These are phyloP conservation scores for Mongoloraphidia duomilia DNA, from an alignment of 2,888 invertebrate species.

Conservation along the genomic window DNA sequence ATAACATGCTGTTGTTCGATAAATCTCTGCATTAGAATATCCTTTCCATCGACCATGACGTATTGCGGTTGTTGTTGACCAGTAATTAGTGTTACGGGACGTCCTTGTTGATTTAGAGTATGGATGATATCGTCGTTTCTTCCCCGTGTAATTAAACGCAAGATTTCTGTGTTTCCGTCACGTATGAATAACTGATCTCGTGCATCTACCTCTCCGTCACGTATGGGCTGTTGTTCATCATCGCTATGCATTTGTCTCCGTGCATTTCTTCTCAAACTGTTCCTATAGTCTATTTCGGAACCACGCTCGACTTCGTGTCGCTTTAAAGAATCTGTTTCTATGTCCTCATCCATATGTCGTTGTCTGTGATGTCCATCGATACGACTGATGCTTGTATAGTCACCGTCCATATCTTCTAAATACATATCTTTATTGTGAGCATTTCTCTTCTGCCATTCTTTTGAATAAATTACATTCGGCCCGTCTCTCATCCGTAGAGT, in stretches of 20 bases:
- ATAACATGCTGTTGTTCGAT: conserved; percentile 55
- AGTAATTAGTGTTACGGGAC: conserved; percentile 37
- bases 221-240: conserved; percentile 16
- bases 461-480: conserved; percentile 39
- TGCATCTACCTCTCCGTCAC: conserved; percentile 27
- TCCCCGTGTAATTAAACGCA: conserved; percentile 62
- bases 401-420: conserved; percentile 43
- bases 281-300: conserved; percentile 42
- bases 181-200: conserved; percentile 66
- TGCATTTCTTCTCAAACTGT: conserved; percentile 24
- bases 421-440: conserved; percentile 33
- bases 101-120: conserved; percentile 34
- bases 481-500: conserved; percentile 29
- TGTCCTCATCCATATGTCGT: conserved; percentile 31
- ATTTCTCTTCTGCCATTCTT: conserved; percentile 33
- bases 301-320: conserved; percentile 66
- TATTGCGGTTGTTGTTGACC: conserved; percentile 41
- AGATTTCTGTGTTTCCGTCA: conserved; percentile 73
- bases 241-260: conserved; percentile 24
- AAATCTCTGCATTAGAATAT: conserved; percentile 67
- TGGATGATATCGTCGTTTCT: conserved; percentile 38
- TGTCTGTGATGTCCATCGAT: conserved; percentile 31
- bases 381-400: conserved; percentile 37
- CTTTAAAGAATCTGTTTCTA: conserved; percentile 57
- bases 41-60: conserved; percentile 59